Evolutionary conservation across 2,113 vertebrate species (phyloP), one percentile per base, ranked within the genome.

Genomic region (Microtus oregoni): DNA sequence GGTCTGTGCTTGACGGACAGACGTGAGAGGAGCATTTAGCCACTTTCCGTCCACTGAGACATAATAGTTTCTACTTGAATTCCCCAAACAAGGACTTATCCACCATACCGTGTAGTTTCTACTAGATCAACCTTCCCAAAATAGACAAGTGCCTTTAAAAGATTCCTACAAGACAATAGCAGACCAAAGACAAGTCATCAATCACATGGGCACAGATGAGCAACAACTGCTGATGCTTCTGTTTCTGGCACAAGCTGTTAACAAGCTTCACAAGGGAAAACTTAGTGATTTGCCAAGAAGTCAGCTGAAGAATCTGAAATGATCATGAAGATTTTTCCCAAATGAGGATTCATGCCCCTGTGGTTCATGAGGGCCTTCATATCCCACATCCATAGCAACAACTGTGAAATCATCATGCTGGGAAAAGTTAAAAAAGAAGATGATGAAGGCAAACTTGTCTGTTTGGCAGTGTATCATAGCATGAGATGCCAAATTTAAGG

Each of bases 401-500:
- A 28, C 1, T 26, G 32, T 35, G 47, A 95, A 7, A 52, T 9
- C 41, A 38, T 5, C 4, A 1, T 1, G 1, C 26, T 30, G 14
- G n/a, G 68, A 3, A 77, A 52, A 12, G 82, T 30, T 11, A 32
- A n/a, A 32, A 35, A 47, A 22, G 32, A 72, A 67, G 35, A 47
- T 15, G 4, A 26, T 3, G 20, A 65, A 65, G 47, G 17, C 0
- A 1, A 30, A 28, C 13, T 26, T 5, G 58, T 0, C 12, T n/a
- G 19, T 24, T 87, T 28, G 55, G 61, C 44, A 47, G 75, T 17
- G n/a, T 22, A 47, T 14, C 38, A n/a, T 17, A 65, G 30, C 50
- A 68, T 61, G 28, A 83, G 32, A 87, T 4, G 3, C 12, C 22
- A 44, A 75, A 19, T 75, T 78, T 15, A 52, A 44, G 2, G 38